Evolutionary conservation across 2,113 vertebrate genomes (phyloP).

Genomic region (Catharus bicknelli): DNA sequence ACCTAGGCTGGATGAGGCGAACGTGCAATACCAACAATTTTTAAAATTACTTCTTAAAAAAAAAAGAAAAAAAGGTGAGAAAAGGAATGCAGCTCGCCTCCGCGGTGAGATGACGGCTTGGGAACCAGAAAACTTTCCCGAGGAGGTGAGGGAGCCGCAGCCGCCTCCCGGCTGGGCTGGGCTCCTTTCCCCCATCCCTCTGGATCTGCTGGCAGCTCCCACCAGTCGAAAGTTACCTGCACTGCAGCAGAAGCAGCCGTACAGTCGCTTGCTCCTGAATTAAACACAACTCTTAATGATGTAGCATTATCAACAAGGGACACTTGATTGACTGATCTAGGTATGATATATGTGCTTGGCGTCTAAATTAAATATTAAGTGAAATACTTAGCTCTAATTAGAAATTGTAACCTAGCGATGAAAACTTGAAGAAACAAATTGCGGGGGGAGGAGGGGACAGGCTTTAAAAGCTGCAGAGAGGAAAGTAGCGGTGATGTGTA

Average conservation of each 20-base stretch:
- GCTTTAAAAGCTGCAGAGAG: neutral
- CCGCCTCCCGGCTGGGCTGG: neutral
- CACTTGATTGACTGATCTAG: constrained; percentile 70
- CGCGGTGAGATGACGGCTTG: neutral
- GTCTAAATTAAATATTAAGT: constrained; percentile 70
- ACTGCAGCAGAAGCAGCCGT: neutral
- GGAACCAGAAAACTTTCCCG: constrained; percentile 15
- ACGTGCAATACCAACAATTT: neutral
- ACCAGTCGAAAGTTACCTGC: constrained; percentile 27
- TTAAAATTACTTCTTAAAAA: neutral
- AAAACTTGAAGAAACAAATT: constrained; percentile 54
- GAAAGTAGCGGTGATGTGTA: constrained; percentile 28
- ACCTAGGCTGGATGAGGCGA: neutral
- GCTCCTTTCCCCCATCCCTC: neutral
- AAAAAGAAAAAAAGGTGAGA: neutral
- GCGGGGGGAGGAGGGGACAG: neutral
- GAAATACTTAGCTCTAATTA: constrained; percentile 66
- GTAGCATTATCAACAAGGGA: constrained; percentile 66
- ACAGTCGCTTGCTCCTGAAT: constrained; percentile 40
- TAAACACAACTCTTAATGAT: constrained; percentile 63
- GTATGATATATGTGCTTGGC: constrained; percentile 59
- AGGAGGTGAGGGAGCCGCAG: neutral
- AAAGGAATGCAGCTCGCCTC: neutral
- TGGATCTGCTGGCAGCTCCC: neutral
- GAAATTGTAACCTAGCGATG: constrained; percentile 50